Percentiles rank a stretch among this genome's conserved stretches.
Conservation (phyloP, 1,140 invertebrate genomes). For the Bombus huntii region DNA sequence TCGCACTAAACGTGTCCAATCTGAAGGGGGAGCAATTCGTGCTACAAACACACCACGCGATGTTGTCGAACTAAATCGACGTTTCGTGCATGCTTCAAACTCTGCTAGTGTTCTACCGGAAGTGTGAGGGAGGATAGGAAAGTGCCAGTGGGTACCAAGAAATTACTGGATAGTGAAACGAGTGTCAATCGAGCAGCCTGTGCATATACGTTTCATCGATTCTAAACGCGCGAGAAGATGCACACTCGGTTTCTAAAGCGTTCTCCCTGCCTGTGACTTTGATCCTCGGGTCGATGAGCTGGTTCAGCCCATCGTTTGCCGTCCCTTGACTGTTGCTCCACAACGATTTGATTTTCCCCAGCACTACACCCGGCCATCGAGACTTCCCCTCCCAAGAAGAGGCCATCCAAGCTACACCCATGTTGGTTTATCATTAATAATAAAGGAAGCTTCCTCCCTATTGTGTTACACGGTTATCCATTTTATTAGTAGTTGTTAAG, state of each 20-base stretch:
- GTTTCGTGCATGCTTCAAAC: conserved; percentile 8
- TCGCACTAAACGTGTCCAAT: too few relatives aligned
- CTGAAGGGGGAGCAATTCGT: neutral
- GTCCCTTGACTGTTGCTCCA: conserved; percentile 90
- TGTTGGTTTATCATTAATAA: conserved; percentile 53
- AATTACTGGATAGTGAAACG: neutral
- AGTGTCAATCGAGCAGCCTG: conserved; percentile 1
- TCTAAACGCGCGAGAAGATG: conserved; percentile 35
- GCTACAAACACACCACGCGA: neutral
- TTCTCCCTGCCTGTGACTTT: conserved; percentile 77
- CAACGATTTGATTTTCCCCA: conserved; percentile 93
- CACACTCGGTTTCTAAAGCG: conserved; percentile 49
- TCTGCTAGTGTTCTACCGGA: conserved; percentile 4
- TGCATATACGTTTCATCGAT: neutral
- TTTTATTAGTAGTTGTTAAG: too few relatives aligned
- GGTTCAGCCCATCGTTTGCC: conserved; percentile 89
- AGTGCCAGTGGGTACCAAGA: neutral
- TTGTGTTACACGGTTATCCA: neutral
- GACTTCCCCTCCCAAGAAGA: conserved; percentile 84
- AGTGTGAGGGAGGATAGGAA: neutral
- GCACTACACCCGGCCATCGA: conserved; percentile 89
- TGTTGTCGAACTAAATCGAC: neutral
- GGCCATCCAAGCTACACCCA: conserved; percentile 81
- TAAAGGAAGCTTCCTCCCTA: neutral
- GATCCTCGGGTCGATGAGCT: conserved; percentile 84